Evolutionary conservation across 2,113 vertebrate genomes (phyloP).

Genomic region (Psilopsiagon aurifrons): DNA sequence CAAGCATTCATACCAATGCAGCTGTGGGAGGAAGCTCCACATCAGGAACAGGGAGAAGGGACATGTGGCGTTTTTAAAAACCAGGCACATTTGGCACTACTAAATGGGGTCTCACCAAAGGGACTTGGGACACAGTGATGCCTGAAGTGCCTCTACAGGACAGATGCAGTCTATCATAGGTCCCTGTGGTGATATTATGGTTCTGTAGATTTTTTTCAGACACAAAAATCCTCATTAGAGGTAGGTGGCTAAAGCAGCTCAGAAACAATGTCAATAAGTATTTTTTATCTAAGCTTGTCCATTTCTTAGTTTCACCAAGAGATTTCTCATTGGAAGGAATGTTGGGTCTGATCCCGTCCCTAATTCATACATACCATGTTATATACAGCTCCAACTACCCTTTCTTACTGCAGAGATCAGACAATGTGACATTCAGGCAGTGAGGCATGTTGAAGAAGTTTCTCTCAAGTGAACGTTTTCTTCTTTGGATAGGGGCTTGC

Average conservation of each 20-base stretch:
- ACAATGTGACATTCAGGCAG: not conserved
- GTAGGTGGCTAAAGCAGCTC: not conserved
- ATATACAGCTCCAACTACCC: not conserved
- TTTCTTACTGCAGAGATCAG: not conserved
- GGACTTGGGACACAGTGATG: not conserved
- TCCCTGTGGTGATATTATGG: not conserved
- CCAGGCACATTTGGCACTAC: not conserved
- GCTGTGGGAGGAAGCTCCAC: not conserved
- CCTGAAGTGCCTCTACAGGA: not conserved
- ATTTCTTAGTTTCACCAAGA: not conserved
- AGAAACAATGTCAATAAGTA: not conserved
- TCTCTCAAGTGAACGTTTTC: not conserved
- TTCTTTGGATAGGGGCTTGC: not conserved
- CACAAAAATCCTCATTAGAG: not conserved
- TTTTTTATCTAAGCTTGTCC: not conserved
- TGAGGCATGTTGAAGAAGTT: not conserved
- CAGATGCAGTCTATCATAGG: not conserved
- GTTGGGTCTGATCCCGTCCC: not conserved
- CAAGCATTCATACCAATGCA: not conserved
- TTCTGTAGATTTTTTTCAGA: not conserved
- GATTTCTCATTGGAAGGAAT: not conserved
- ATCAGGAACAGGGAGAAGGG: not conserved
- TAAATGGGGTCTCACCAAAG: not conserved
- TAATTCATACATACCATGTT: not conserved
- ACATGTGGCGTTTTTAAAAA: not conserved